phyloP scores from a whole-genome alignment of 1,140 invertebrate species.

The Drosophila pandora region DNA sequence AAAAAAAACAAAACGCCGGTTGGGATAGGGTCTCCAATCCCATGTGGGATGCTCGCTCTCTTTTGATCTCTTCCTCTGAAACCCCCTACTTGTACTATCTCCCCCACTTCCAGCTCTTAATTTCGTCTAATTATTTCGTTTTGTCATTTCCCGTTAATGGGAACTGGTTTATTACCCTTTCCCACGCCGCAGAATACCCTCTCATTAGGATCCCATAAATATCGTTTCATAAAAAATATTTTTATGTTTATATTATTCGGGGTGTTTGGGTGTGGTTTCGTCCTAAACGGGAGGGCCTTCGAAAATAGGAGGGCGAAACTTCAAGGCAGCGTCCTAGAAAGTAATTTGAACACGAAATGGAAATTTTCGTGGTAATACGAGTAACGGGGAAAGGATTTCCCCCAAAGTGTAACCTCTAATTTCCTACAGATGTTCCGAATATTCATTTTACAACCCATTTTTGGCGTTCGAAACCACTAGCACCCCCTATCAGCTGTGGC shows the following conservation, averaged over 20 bases:
- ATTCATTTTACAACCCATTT: not conserved
- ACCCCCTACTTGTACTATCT: not conserved
- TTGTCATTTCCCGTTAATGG: conserved; percentile 20
- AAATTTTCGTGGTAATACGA: conserved; percentile 8
- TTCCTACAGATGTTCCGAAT: too few species aligned
- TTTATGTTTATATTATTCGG: not conserved
- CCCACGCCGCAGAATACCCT: not conserved
- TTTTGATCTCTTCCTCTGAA: not conserved
- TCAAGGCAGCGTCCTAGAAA: conserved; percentile 37
- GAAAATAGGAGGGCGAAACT: conserved; percentile 1
- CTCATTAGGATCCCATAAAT: not conserved
- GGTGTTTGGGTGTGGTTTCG: not conserved
- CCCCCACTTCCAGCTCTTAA: conserved; percentile 11
- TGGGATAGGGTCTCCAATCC: conserved; percentile 71
- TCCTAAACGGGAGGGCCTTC: not conserved
- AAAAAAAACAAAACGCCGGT: conserved; percentile 63
- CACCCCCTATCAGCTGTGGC: conserved; percentile 16
- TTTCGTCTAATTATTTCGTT: conserved; percentile 49
- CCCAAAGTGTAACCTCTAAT: too few species aligned
- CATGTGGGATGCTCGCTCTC: conserved; percentile 49
- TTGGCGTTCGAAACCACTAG: not conserved
- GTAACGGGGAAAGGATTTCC: too few species aligned
- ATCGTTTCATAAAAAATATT: not conserved
- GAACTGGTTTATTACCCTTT: conserved; percentile 15
- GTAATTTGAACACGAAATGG: conserved; percentile 21